phyloP scores from a whole-genome alignment of 2,797 vertebrate genomes.

The Pyrrhura leucotis region DNA sequence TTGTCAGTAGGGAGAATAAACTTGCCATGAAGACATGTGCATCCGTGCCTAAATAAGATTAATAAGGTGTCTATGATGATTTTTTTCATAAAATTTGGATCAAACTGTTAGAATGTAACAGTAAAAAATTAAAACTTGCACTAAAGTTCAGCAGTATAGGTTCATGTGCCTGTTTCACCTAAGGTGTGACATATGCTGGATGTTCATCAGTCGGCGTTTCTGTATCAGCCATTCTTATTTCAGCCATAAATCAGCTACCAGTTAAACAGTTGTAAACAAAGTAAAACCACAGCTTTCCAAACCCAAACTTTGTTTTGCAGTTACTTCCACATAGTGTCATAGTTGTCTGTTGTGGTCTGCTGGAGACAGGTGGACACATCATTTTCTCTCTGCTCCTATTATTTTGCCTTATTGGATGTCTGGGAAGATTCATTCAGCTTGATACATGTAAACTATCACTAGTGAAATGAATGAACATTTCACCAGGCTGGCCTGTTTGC shows the following conservation, averaged over 20 bases:
- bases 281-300: neutral
- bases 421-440: neutral
- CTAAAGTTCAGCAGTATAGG: neutral
- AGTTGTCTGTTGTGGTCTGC: neutral
- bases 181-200: rapidly evolving
- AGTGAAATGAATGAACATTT: neutral
- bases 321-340: neutral
- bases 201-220: neutral
- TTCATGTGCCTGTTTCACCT: neutral
- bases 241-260: neutral
- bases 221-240: neutral
- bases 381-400: neutral
- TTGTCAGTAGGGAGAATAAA: neutral
- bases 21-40: neutral
- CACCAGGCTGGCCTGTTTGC: neutral
- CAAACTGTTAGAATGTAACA: neutral
- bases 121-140: neutral
- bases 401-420: neutral
- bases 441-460: neutral
- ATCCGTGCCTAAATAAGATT: neutral
- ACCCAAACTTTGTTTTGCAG: neutral
- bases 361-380: rapidly evolving
- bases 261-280: neutral
- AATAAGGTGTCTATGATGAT: neutral
- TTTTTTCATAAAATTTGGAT: neutral